Percentiles rank a stretch among this genome's conserved stretches.
These are phyloP conservation scores for Scomber colias DNA, from an alignment of 2,113 vertebrate species.

Conservation along the genomic window DNA sequence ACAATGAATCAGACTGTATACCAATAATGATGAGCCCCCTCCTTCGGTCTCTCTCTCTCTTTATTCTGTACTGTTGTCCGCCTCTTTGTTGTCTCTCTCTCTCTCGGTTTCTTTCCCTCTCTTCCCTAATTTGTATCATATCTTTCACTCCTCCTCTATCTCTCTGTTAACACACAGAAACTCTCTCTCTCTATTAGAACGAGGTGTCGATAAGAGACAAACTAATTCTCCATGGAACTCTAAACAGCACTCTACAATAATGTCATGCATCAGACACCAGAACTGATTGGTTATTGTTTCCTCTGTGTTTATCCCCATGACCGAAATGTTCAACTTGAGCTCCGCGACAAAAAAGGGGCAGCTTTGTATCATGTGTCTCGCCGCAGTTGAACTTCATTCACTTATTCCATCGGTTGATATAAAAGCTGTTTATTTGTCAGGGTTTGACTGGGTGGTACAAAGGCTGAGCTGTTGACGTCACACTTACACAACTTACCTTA, in stretches of 20 bases:
- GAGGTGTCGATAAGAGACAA: slow-evolving; percentile 51
- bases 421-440: neutral
- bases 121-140: slow-evolving; percentile 39
- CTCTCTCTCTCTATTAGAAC: slow-evolving; percentile 41
- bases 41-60: neutral
- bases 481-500: neutral
- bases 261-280: slow-evolving; percentile 47
- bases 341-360: neutral
- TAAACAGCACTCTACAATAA: slow-evolving; percentile 29
- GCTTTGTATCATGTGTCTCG: neutral
- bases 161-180: slow-evolving; percentile 28
- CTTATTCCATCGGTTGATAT: neutral
- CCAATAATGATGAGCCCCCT: slow-evolving; percentile 33
- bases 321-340: slow-evolving; percentile 33
- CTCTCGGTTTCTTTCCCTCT: slow-evolving; percentile 6
- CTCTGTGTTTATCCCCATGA: slow-evolving; percentile 27
- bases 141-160: slow-evolving; percentile 41
- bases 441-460: neutral
- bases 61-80: neutral
- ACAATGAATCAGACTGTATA: slow-evolving; percentile 49
- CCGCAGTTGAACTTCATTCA: neutral
- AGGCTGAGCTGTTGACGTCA: neutral
- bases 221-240: slow-evolving; percentile 23
- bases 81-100: slow-evolving; percentile 28
- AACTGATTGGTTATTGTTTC: slow-evolving; percentile 41